Conservation (phyloP, 2,113 vertebrate species). For the Caranx melampygus region DNA sequence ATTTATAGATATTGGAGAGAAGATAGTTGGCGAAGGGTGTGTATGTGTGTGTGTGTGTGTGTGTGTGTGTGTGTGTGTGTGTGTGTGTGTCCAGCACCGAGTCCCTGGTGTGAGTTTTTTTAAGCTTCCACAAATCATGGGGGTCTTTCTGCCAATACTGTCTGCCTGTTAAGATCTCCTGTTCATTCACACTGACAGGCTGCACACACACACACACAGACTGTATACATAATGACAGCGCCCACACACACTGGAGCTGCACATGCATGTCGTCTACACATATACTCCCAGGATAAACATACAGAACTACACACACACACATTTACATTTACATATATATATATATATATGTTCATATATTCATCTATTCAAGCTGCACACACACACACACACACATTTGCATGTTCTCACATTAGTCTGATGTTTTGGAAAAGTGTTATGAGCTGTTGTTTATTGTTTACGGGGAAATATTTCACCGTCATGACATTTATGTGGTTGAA, state of each 20-base stretch:
- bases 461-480: not conserved
- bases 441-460: not conserved
- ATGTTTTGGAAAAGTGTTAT: not conserved
- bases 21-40: constrained; percentile 42
- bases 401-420: not conserved
- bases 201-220: constrained; percentile 3
- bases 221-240: not conserved
- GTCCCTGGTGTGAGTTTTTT: constrained; percentile 72
- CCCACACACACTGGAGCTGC: not conserved
- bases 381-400: not conserved
- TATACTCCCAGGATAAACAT: not conserved
- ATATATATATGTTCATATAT: not conserved
- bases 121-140: constrained; percentile 55
- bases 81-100: constrained; percentile 32
- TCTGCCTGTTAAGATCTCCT: constrained; percentile 51
- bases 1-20: constrained; percentile 68
- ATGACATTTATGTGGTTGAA: not conserved
- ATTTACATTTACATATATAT: not conserved
- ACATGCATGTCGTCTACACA: not conserved
- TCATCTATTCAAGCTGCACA: not conserved
- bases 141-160: constrained; percentile 65
- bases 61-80: too few relatives aligned
- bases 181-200: constrained; percentile 46
- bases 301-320: not conserved
- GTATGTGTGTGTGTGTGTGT: not conserved